phyloP scores from a whole-genome alignment of 2,113 vertebrate species.

The Salvelinus sp. region DNA sequence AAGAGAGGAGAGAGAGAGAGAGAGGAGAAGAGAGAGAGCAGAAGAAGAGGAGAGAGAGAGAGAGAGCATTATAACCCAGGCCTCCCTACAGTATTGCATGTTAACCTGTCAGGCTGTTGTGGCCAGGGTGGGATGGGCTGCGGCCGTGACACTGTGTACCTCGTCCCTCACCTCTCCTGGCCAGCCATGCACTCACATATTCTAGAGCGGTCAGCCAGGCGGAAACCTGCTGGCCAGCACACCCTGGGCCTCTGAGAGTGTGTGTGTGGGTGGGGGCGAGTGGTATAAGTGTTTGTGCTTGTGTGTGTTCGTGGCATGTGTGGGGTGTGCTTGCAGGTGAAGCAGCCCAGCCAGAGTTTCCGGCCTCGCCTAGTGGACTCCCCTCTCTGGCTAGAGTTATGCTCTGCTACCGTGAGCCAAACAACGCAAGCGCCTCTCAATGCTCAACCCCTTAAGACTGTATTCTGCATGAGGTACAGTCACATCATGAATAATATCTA shows the following conservation, averaged over 20 bases:
- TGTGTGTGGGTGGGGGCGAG: neutral
- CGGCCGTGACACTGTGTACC: conserved; percentile 69
- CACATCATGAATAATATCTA: conserved; percentile 26
- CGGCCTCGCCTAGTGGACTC: neutral
- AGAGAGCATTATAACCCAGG: conserved; percentile 61
- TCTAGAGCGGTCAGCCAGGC: conserved; percentile 71
- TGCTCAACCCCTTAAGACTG: neutral
- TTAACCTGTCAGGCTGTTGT: conserved; percentile 46
- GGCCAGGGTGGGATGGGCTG: conserved; percentile 59
- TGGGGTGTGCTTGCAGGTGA: conserved; percentile 54
- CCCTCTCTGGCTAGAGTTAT: conserved; percentile 10
- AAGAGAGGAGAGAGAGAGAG: too few species aligned
- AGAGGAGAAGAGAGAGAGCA: too few species aligned
- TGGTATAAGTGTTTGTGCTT: neutral
- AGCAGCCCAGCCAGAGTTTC: conserved; percentile 47
- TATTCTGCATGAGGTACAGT: neutral
- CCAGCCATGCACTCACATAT: conserved; percentile 65
- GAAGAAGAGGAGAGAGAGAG: neutral
- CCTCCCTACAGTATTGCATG: conserved; percentile 59
- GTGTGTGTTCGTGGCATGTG: conserved; percentile 38
- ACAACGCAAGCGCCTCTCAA: neutral
- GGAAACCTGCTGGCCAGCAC: conserved; percentile 73
- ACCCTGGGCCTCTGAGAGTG: conserved; percentile 54
- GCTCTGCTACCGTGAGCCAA: neutral
- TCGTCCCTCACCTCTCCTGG: conserved; percentile 52